phyloP scores from a whole-genome alignment of 2,888 invertebrate genomes.

The Lithophane semibrunnea region DNA sequence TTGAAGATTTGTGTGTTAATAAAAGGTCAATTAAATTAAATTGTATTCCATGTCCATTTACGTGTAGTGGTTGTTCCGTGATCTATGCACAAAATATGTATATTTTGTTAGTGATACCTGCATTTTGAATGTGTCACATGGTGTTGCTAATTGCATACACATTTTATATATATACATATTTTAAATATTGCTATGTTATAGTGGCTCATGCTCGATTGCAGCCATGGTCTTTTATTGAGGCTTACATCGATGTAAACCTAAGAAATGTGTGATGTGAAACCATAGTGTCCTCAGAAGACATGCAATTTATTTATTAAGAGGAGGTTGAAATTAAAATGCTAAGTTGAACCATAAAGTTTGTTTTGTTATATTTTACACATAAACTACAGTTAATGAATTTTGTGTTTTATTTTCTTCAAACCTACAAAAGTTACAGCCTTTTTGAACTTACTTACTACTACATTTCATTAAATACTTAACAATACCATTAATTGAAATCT shows the following conservation, averaged over 20 bases:
- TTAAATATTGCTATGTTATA: constrained; percentile 9
- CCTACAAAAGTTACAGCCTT: constrained; percentile 65
- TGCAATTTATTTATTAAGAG: constrained; percentile 34
- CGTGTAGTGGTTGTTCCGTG: constrained; percentile 41
- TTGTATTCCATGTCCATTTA: constrained; percentile 59
- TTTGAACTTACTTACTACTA: constrained; percentile 41
- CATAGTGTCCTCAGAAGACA: background rate
- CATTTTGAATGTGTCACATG: constrained; percentile 11
- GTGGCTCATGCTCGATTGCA: background rate
- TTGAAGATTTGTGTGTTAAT: constrained; percentile 61
- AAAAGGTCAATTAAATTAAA: constrained; percentile 64
- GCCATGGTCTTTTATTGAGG: constrained; percentile 14
- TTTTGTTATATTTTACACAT: constrained; percentile 70
- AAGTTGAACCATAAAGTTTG: constrained; percentile 55
- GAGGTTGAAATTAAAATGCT: constrained; percentile 42
- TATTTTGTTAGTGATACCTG: constrained; percentile 46
- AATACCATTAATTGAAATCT: constrained; percentile 31
- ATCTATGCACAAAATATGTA: constrained; percentile 64
- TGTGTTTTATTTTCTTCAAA: constrained; percentile 66
- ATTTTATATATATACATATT: background rate
- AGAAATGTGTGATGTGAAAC: constrained; percentile 5
- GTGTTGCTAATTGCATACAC: background rate
- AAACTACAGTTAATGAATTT: constrained; percentile 64
- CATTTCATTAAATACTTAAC: constrained; percentile 25
- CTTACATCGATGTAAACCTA: background rate